Percentiles rank a stretch among this genome's conserved stretches.
Conservation (phyloP, 2,888 invertebrate genomes). For the Rhimphoctona megacephalus region DNA sequence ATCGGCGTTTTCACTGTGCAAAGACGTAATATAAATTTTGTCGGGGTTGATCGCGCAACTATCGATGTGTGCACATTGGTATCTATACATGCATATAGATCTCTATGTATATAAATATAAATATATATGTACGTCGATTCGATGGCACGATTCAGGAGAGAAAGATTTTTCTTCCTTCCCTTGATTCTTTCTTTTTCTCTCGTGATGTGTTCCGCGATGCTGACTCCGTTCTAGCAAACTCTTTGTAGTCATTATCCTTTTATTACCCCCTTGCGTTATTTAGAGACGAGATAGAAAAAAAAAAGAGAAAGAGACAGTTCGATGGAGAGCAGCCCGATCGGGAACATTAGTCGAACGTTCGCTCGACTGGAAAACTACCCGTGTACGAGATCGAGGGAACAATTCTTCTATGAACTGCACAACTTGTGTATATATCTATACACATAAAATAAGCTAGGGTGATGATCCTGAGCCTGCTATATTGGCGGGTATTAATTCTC, state of each 20-base stretch:
- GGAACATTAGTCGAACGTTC: conserved; percentile 79
- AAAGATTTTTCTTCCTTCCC: background rate
- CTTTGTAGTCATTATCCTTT: conserved; percentile 82
- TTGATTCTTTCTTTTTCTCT: conserved; percentile 26
- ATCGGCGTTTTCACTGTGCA: conserved; percentile 76
- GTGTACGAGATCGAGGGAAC: conserved; percentile 74
- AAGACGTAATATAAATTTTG: conserved; percentile 69
- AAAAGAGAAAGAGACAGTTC: conserved; percentile 44
- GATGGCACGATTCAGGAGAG: conserved; percentile 63
- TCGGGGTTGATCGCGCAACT: conserved; percentile 60
- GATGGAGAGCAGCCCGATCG: conserved; percentile 57
- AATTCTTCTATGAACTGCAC: conserved; percentile 54
- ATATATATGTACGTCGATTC: conserved; percentile 23
- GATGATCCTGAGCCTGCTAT: conserved; percentile 73
- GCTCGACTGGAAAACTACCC: conserved; percentile 75
- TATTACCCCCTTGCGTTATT: conserved; percentile 81
- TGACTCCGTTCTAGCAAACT: conserved; percentile 58
- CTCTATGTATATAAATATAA: background rate
- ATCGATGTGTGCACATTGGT: conserved; percentile 44
- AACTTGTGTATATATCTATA: conserved; percentile 71
- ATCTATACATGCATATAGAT: background rate
- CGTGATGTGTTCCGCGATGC: conserved; percentile 59
- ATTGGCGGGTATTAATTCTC: conserved; percentile 58
- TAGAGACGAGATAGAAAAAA: conserved; percentile 73
- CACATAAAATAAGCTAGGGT: conserved; percentile 28